Evolutionary conservation across 2,113 vertebrate species (phyloP), one percentile per base, ranked within the genome.

Genomic region (Cyprinodon variegatus): DNA sequence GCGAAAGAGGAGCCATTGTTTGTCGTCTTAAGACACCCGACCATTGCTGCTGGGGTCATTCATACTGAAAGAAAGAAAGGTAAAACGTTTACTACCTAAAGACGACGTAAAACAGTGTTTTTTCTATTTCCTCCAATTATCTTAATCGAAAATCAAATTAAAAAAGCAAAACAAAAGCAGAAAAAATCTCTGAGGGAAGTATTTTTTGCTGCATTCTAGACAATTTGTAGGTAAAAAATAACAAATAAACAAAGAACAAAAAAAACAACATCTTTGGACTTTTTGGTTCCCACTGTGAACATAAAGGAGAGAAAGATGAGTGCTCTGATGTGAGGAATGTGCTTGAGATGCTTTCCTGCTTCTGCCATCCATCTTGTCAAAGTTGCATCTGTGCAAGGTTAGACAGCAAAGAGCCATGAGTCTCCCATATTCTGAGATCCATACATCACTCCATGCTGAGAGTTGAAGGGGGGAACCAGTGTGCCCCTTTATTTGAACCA

Each of bases 401-500:
- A 57, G 70, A 48, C 43, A 15, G 60, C 77, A 29, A 68, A 68
- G 73, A 68, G 79, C 72, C 65, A 76, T 60, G 72, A 72, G 39
- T 78, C 76, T 65, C 17, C 41, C 1, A 3, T 38, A 48, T 79
- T 72, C 80, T 83, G 84, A 82, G 77, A 70, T 66, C 70, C 36
- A 86, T 77, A 75, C 72, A 78, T 84, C 82, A 76, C 68, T 70
- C 59, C 61, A 12, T n/a, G 59, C 45, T 36, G 81, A 36, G 29
- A 72, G 70, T 71, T 68, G 22, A 65, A 61, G 46, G 29, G 61
- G 22, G 20, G 17, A 40, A 62, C 5, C 0, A 48, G 65, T 48
- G 22, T 43, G 61, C 20, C 70, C 75, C 68, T 83, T 82, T 82
- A 85, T 83, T 79, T 61, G 14, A 83, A 60, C 77, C 70, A 72